Conservation (phyloP, 2,113 vertebrate genomes). For the Ondatra zibethicus region DNA sequence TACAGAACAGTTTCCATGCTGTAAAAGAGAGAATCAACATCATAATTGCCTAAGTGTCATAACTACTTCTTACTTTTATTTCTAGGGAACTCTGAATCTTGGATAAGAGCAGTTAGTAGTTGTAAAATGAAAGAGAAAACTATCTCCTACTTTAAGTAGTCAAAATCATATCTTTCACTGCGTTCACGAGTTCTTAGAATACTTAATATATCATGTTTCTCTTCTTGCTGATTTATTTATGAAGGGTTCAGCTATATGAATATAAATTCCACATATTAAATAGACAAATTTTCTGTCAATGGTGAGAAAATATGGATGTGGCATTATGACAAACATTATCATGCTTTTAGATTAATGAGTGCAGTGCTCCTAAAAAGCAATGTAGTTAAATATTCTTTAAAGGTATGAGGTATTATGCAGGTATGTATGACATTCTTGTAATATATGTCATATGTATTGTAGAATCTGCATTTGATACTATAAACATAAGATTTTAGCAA, state of each 20-base stretch:
- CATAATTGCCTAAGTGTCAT: neutral
- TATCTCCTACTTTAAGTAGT: neutral
- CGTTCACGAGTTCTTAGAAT: neutral
- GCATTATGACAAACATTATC: neutral
- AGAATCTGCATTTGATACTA: neutral
- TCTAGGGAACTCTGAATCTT: slow-evolving; percentile 1
- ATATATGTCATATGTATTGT: neutral
- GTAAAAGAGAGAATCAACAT: neutral
- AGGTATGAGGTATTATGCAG: neutral
- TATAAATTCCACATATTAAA: neutral
- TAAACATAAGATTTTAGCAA: neutral
- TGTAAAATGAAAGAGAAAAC: slow-evolving; percentile 47
- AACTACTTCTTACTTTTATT: neutral
- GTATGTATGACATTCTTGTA: neutral
- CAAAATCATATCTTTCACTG: neutral
- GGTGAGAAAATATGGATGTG: neutral
- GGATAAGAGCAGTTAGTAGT: neutral
- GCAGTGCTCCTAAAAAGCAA: neutral
- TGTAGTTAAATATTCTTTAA: neutral
- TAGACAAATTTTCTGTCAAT: neutral
- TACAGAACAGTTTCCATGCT: neutral
- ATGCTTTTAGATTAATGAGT: neutral
- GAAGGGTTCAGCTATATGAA: neutral
- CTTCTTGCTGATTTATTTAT: slow-evolving; percentile 2
- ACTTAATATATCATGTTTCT: neutral